Base-by-base conservation (phyloP, 2,113 vertebrate genomes). In the Spea bombifrons region DNA sequence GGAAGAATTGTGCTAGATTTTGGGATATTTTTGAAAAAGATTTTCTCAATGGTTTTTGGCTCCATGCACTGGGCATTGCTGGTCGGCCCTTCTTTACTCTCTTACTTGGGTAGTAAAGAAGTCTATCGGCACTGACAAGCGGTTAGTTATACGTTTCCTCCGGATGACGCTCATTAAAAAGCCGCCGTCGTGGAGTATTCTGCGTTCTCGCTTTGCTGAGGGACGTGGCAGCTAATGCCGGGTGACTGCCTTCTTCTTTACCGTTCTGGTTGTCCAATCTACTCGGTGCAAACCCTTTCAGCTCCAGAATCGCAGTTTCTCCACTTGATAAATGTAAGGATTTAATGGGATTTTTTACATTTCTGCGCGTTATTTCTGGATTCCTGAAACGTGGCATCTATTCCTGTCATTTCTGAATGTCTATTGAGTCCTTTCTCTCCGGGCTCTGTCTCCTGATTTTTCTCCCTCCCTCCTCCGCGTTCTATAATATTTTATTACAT, bases 231-330 rank as follows among this genome's bases (percentile, higher is more conserved):
- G 16, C 68, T 78, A 78, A 78, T 78, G 8, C 15, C 9, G 49
- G 64, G 57, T 71, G 76, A 78, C 76, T 71, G 55, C 55, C 61
- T 8, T 4, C 7, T 78, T 78, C 57, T 50, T 30, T 69, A 10
- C 5, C 5, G 76, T 71, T 71, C 68, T 57, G 47, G 55, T 12
- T 78, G 76, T 78, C 76, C 65, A 50, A 71, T 78, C 67, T 30
- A 15, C 57, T 78, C 30, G 30, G 12, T 71, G 15, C 44, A 64
- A 50, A 44, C 16, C 12, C 67, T 53, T 16, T 50, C 8, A 47
- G 46, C 15, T 12, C 55, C 30, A 30, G 48, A 69, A 47, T 43
- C 63, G 55, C 55, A 49, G 47, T 17, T 50, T 7, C 57, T 53
- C 59, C 44, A 64, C 57, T 71, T 9, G 10, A 49, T 59, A 67